Percentiles rank a stretch among this genome's conserved stretches.
phyloP scores from a whole-genome alignment of 2,113 vertebrate species.

The Vireo altiloquus region DNA sequence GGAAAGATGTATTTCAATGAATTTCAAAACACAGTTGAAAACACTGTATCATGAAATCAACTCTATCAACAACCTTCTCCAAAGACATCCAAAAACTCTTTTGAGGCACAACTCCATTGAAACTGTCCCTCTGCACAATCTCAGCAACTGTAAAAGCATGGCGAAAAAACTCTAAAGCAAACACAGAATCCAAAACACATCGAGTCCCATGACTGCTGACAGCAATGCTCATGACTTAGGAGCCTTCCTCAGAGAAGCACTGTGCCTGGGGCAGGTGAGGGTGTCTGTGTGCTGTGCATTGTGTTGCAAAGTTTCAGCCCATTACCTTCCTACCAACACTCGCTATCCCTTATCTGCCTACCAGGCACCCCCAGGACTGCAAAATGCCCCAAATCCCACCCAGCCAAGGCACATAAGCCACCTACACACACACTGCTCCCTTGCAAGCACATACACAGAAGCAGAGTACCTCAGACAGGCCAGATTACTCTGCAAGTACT shows the following conservation, averaged over 20 bases:
- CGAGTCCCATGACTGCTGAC: not conserved
- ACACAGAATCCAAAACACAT: not conserved
- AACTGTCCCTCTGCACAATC: not conserved
- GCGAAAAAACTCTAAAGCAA: not conserved
- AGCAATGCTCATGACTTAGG: not conserved
- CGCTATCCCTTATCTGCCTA: not conserved
- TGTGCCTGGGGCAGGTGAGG: not conserved
- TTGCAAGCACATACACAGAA: not conserved
- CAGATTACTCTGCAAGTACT: accelerated
- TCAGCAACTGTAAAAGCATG: not conserved
- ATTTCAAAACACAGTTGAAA: not conserved
- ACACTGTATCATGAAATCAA: not conserved
- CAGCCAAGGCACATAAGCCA: not conserved
- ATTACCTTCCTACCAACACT: not conserved
- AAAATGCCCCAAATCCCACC: not conserved
- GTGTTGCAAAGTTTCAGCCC: accelerated
- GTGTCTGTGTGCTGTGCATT: accelerated
- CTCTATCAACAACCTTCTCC: not conserved
- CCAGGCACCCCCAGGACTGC: not conserved
- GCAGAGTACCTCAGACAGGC: not conserved
- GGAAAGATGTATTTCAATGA: not conserved
- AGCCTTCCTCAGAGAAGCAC: not conserved
- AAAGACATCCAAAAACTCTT: not conserved
- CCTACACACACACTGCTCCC: accelerated
- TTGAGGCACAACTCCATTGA: not conserved